phyloP scores from a whole-genome alignment of 1,140 invertebrate species.

The Micrasema longulum region DNA sequence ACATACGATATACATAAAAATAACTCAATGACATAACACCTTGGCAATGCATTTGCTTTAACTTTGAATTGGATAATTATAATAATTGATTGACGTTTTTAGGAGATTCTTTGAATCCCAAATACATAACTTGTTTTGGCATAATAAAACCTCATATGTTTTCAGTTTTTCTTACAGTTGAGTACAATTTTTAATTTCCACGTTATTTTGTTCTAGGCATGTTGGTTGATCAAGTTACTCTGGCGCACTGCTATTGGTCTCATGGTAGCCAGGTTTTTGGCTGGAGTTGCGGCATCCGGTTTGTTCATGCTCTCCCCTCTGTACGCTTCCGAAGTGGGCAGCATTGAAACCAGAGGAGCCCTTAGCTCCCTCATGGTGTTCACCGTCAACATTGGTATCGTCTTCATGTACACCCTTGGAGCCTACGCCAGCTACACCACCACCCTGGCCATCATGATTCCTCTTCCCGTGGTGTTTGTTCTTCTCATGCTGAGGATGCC shows the following conservation, averaged over 20 bases:
- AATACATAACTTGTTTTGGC: no score
- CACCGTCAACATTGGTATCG: conserved; percentile 70
- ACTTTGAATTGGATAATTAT: no score
- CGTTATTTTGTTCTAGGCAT: conserved; percentile 48
- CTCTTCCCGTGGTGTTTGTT: conserved; percentile 63
- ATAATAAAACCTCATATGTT: no score
- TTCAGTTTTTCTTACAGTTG: no score
- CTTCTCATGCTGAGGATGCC: conserved; percentile 60
- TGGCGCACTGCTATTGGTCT: conserved; percentile 57
- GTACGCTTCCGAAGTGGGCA: conserved; percentile 72
- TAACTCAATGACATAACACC: no score
- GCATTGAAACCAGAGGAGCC: conserved; percentile 68
- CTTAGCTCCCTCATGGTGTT: conserved; percentile 67
- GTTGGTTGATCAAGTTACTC: conserved; percentile 62
- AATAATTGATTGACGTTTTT: no score
- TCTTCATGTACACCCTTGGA: conserved; percentile 70
- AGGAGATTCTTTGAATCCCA: no score
- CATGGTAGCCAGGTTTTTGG: conserved; percentile 58
- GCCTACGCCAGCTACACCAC: conserved; percentile 64
- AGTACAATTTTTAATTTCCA: no score
- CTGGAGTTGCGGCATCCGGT: conserved; percentile 66
- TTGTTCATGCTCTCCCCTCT: conserved; percentile 67
- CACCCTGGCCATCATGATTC: background rate
- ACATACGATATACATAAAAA: no score
- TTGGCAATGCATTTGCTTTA: no score